Base-by-base conservation (phyloP, 2,888 invertebrate species). In the Acheta domesticus region DNA sequence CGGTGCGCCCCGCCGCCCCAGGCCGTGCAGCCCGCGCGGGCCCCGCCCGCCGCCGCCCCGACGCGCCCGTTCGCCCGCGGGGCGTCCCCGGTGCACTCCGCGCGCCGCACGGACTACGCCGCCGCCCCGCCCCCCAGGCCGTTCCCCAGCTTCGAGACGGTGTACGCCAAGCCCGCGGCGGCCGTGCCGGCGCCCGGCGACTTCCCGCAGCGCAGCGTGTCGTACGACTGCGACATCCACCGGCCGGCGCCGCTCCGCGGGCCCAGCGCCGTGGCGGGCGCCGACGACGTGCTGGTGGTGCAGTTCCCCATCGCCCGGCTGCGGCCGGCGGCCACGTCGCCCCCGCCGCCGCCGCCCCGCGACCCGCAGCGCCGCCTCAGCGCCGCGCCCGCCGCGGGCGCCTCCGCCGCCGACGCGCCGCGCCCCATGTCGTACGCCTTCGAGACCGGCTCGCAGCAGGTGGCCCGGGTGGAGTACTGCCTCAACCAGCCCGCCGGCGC, bases 321-420 rank as follows among this genome's bases (percentile, higher is more conserved):
- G 21, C 62, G 48, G 49, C 76, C 19, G 74, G 36, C 76, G 36
- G 74, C 78, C n/a, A 48, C 75, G 49, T 36, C 77, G 48, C 94
- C 94, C 11, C 94, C 95, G 0, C 92, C 93, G 5, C 94, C 94
- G 49, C 94, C 95, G 0, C 94, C 94, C n/a, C 88, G 93, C 83
- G 94, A 93, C 86, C 93, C 92, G 82, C 89, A 90, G 84, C 89
- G 92, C 81, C 89, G 91, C 86, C 88, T 90, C 20, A 86, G 89
- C 23, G 89, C 89, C 50, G 19, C 79, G 20, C 48, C 49, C n/a
- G 36, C 73, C 21, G 23, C 78, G 16, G 21, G 48, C n/a, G 79
- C 74, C 83, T 84, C 81, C 84, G 79, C 74, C 83, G 84, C 81
- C 84, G 85, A 81, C 83, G 84, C 81, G 84, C 82, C 83, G 84